Base-by-base conservation (phyloP, 2,888 invertebrate species). In the Incurvaria masculella region DNA sequence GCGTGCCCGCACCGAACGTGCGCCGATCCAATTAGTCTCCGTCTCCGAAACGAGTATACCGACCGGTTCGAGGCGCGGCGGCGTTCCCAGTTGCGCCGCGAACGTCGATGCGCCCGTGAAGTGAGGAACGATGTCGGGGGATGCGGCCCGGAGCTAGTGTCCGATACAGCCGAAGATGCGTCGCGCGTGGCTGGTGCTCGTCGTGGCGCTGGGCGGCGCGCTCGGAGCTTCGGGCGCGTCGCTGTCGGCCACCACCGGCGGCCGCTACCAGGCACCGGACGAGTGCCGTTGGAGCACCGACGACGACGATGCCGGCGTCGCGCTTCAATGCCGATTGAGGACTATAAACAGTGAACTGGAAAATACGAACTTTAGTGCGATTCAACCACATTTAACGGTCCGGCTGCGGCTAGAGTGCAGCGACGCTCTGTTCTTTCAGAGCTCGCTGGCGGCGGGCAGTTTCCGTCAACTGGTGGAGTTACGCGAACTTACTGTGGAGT, bases 341-440 rank as follows among this genome's bases (percentile, higher is more conserved):
- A 89, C 89, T 61, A 89, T 89, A 69, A 89, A 89, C 73, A 88
- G 88, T 69, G 89, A 89, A 74, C 71, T 89, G 63, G 89, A 89
- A 70, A 88, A 88, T 67, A 89, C 89, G 51, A 89, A 89, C 66
- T 89, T 89, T 69, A 88, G 88, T 75, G 88, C 89, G 53, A 90
- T 91, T 58, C 90, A 91, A 70, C 86, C 89, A 46, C 88, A 89
- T 64, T 87, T 89, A 58, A 91, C 91, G 45, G 88, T 88, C 49
- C 80, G 87, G 48, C 71, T 91, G 57, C 80, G 87, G 52, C 81
- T 91, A 49, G 87, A 89, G 69, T 91, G 91, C 73, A 89, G 88
- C 70, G 89, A 89, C 65, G 87, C 86, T 55, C 75, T 90, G 51
- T 88, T 89, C 71, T 88, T 89, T 63, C 89, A 90, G 78, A 89